Conservation (phyloP, 1,140 invertebrate species). For the Drosophila malerkotliana region DNA sequence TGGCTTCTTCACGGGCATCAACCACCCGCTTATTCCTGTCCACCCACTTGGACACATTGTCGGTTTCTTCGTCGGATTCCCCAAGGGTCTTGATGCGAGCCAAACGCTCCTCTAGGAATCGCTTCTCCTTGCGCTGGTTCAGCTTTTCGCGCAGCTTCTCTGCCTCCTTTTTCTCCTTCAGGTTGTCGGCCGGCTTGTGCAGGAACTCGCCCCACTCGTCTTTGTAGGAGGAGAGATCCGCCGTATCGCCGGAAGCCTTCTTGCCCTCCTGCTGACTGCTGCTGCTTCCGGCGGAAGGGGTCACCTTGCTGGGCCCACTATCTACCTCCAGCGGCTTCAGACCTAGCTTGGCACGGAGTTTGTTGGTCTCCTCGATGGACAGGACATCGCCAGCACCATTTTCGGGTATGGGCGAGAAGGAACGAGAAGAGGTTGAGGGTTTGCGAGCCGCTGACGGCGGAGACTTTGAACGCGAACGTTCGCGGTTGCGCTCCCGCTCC, state of each 20-base stretch:
- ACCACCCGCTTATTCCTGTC: conserved; percentile 90
- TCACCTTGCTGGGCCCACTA: conserved; percentile 65
- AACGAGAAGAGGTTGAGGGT: conserved; percentile 32
- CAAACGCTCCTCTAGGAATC: conserved; percentile 90
- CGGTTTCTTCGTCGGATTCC: conserved; percentile 91
- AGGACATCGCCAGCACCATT: conserved; percentile 86
- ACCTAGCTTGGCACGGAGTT: conserved; percentile 95
- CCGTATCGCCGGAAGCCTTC: conserved; percentile 50
- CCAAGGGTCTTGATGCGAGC: conserved; percentile 87
- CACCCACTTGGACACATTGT: conserved; percentile 92
- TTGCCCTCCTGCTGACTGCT: conserved; percentile 45
- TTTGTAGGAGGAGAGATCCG: conserved; percentile 86
- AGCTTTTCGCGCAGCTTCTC: conserved; percentile 95
- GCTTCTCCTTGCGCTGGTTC: conserved; percentile 90
- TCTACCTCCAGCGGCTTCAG: conserved; percentile 94
- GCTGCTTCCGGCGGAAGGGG: conserved; percentile 27
- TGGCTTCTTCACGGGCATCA: conserved; percentile 93
- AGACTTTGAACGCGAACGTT: conserved; percentile 55
- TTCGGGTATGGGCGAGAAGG: conserved; percentile 72
- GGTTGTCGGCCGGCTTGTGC: conserved; percentile 95
- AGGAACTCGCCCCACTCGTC: conserved; percentile 95
- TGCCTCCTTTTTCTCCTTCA: conserved; percentile 89
- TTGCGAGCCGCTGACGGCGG: conserved; percentile 14
- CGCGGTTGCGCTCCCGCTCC: conserved; percentile 55
- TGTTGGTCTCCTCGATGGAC: conserved; percentile 96